Conservation (phyloP, 2,888 invertebrate species). For the Parnassius smintheus region DNA sequence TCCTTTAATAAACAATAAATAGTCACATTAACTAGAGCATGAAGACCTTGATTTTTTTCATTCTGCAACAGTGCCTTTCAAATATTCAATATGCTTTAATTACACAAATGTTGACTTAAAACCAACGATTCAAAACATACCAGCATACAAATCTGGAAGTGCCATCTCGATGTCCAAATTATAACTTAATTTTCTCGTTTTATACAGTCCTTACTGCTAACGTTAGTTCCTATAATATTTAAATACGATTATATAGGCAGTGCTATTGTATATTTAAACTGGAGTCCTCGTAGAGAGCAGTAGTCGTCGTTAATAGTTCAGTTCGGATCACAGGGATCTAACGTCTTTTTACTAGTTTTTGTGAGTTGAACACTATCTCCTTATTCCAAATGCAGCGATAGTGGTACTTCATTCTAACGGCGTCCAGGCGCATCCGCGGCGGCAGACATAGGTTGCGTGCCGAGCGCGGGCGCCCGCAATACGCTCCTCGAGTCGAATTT, state of each 20-base stretch:
- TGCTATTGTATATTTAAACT: slow-evolving; percentile 56
- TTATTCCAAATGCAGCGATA: slow-evolving; percentile 96
- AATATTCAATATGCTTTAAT: slow-evolving; percentile 42
- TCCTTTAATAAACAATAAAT: slow-evolving; percentile 33
- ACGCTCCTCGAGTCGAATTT: slow-evolving; percentile 66
- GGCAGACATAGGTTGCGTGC: slow-evolving; percentile 74
- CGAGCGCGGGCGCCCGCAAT: slow-evolving; percentile 73
- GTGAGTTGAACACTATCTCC: slow-evolving; percentile 95
- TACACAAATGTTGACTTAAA: slow-evolving; percentile 43
- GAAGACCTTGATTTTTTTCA: slow-evolving; percentile 55
- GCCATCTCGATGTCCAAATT: slow-evolving; percentile 66
- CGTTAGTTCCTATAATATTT: slow-evolving; percentile 59
- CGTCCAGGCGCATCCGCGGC: slow-evolving; percentile 70
- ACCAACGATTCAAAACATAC: slow-evolving; percentile 52
- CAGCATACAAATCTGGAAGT: slow-evolving; percentile 70
- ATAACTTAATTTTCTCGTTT: slow-evolving; percentile 49
- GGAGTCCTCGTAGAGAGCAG: slow-evolving; percentile 66
- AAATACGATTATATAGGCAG: slow-evolving; percentile 70
- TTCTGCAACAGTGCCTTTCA: slow-evolving; percentile 49
- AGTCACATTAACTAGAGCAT: slow-evolving; percentile 51
- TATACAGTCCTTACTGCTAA: slow-evolving; percentile 62
- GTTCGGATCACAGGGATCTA: slow-evolving; percentile 73
- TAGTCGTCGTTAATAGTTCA: slow-evolving; percentile 67
- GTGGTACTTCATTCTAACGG: slow-evolving; percentile 85
- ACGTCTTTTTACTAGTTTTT: slow-evolving; percentile 96